Evolutionary conservation across 2,797 vertebrate species (phyloP).

Genomic region (Babyrousa celebensis): DNA sequence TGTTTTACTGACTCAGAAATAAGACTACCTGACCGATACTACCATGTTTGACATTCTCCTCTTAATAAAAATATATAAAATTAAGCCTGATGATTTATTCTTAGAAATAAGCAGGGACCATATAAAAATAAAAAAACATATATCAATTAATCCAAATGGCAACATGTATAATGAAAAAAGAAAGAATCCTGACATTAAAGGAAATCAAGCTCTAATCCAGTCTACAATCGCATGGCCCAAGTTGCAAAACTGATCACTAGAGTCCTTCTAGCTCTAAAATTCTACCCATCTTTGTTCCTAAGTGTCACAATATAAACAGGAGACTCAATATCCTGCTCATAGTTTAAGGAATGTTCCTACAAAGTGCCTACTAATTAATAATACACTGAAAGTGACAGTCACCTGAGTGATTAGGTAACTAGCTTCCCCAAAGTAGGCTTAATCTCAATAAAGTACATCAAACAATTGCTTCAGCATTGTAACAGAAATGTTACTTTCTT

Average conservation of each 20-base stretch:
- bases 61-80: conserved; percentile 26
- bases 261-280: neutral
- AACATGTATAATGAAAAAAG: neutral
- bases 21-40: neutral
- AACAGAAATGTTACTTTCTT: conserved; percentile 61
- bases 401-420: conserved; percentile 21
- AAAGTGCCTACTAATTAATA: conserved; percentile 5
- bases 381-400: neutral
- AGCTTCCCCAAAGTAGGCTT: neutral
- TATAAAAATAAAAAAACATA: conserved; percentile 57
- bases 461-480: neutral
- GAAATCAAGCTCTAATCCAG: neutral
- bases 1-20: conserved; percentile 39
- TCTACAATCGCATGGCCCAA: neutral
- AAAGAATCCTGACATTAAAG: conserved; percentile 28
- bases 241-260: neutral
- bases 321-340: neutral
- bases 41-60: neutral
- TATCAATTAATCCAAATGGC: neutral
- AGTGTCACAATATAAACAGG: conserved; percentile 13
- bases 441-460: conserved; percentile 4
- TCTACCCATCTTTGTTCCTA: neutral
- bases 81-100: conserved; percentile 13
- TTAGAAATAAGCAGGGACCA: conserved; percentile 23
- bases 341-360: neutral